Percentiles rank a stretch among this genome's conserved stretches.
These are phyloP conservation scores for Scaptomyza tumidula DNA, from an alignment of 2,888 invertebrate genomes.

Conservation along the genomic window DNA sequence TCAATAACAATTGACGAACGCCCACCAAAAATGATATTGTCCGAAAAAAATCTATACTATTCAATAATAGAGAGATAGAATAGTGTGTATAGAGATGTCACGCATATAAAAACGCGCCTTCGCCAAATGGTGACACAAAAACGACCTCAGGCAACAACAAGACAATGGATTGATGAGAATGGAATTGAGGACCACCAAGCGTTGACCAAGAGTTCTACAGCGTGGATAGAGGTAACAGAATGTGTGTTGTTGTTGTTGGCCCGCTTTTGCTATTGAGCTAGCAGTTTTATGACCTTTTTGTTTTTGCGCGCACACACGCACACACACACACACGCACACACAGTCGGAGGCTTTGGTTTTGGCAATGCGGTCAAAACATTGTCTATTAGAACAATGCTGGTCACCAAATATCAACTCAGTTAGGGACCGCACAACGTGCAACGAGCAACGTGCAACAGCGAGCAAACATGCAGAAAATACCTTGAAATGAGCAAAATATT, in stretches of 20 bases:
- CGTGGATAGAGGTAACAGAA: constrained; percentile 34
- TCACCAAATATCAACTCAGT: constrained; percentile 4
- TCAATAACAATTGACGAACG: constrained; percentile 69
- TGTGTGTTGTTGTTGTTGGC: not conserved
- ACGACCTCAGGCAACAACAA: constrained; percentile 31
- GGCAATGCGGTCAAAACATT: constrained; percentile 83
- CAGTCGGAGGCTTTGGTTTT: constrained; percentile 76
- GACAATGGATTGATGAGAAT: constrained; percentile 43
- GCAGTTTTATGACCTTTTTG: constrained; percentile 34
- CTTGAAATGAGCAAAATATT: constrained; percentile 71
- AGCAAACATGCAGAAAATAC: constrained; percentile 51
- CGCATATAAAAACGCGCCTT: constrained; percentile 71
- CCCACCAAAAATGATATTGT: constrained; percentile 49
- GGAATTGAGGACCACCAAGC: constrained; percentile 53
- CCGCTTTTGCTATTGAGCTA: constrained; percentile 25
- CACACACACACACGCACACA: not conserved
- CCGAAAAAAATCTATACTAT: constrained; percentile 5
- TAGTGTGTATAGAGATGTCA: constrained; percentile 62
- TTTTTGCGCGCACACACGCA: constrained; percentile 19
- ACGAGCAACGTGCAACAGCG: constrained; percentile 27
- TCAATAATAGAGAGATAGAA: constrained; percentile 65
- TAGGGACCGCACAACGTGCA: constrained; percentile 69
- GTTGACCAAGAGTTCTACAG: constrained; percentile 1
- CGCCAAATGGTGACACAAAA: constrained; percentile 47
- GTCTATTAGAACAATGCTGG: constrained; percentile 71